Conservation (phyloP, 2,888 invertebrate genomes). For the Sialis fuliginosa region DNA sequence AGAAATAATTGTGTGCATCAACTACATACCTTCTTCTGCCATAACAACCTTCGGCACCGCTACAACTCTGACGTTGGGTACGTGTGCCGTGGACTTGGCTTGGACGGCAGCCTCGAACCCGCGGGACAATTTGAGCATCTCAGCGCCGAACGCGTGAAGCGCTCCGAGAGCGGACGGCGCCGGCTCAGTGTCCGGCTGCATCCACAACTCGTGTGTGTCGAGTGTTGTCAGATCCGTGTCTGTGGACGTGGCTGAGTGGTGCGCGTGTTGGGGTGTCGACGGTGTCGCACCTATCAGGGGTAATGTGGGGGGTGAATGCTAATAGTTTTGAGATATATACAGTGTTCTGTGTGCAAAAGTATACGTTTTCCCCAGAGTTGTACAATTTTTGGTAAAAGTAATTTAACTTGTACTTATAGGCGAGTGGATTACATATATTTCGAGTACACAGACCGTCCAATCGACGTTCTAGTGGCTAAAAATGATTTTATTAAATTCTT, state of each 20-base stretch:
- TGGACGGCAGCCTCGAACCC: constrained; percentile 55
- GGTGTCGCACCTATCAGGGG: constrained; percentile 10
- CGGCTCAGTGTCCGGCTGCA: constrained; percentile 32
- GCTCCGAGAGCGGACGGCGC: constrained; percentile 73
- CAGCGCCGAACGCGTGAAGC: constrained; percentile 69
- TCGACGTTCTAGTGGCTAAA: no score
- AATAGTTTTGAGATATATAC: no score
- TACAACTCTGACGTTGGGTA: background rate
- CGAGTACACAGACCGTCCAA: no score
- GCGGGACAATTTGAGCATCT: constrained; percentile 68
- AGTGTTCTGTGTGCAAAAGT: no score
- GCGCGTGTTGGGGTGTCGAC: constrained; percentile 36
- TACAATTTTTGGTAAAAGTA: no score
- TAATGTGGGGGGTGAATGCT: constrained; percentile 5
- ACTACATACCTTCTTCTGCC: background rate
- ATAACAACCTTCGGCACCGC: background rate
- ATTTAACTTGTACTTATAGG: no score
- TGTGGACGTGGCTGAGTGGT: constrained; percentile 54
- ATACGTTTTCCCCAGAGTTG: no score
- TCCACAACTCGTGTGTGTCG: constrained; percentile 71
- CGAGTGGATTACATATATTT: no score
- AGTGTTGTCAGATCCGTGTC: constrained; percentile 72
- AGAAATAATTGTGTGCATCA: no score
- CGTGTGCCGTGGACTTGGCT: background rate
- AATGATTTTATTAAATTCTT: no score